Evolutionary conservation across 1,140 invertebrate species (phyloP).

Genomic region (Panulirus ornatus): DNA sequence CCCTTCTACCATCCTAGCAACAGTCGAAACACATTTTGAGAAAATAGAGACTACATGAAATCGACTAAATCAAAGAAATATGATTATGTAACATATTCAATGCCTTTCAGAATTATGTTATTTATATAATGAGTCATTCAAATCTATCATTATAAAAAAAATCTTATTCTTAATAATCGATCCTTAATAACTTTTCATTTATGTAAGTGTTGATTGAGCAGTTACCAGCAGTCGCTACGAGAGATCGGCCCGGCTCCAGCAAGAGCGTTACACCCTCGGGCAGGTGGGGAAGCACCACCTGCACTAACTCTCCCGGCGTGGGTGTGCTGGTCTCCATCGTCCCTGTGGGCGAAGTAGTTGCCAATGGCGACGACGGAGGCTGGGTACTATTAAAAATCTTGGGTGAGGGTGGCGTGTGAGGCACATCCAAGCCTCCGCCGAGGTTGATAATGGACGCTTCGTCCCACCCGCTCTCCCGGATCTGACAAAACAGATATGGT

Average conservation of each 20-base stretch:
- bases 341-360: not conserved
- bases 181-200: too few species aligned
- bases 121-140: too few species aligned
- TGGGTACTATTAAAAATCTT: not conserved
- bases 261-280: constrained; percentile 20
- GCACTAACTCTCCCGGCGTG: constrained; percentile 17
- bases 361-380: not conserved
- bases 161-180: too few species aligned
- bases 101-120: too few species aligned
- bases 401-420: not conserved
- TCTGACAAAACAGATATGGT: constrained; percentile 37
- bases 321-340: not conserved
- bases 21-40: too few species aligned
- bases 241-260: constrained; percentile 47
- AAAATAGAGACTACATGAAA: too few species aligned
- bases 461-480: constrained; percentile 26
- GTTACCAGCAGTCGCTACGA: constrained; percentile 52
- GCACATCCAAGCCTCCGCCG: constrained; percentile 40
- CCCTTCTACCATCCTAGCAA: too few species aligned
- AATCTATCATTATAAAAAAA: too few species aligned
- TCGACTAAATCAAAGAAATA: too few species aligned
- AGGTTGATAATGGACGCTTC: constrained; percentile 33
- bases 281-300: not conserved
- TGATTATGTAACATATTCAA: too few species aligned
- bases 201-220: too few species aligned